Evolutionary conservation across 2,888 invertebrate genomes (phyloP), one percentile per base, ranked within the genome.

Genomic region (Monochamus alternatus): DNA sequence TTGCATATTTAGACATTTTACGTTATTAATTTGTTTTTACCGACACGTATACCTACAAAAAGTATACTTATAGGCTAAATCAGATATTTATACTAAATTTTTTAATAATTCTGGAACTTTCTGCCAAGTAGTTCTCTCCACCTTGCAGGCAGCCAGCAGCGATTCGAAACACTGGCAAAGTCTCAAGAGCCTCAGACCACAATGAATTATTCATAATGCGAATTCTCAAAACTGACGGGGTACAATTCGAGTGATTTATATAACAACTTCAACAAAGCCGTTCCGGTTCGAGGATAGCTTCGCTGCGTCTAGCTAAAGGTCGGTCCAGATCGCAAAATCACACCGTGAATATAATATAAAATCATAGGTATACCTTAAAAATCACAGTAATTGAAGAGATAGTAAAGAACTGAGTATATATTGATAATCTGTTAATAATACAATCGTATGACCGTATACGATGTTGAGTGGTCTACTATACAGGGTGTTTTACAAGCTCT

Each of bases 191-290:
- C 76, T 75, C 77, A 70, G 51, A 63, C 71, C 71, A 43, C 71
- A 47, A 71, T 73, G 81, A 82, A 83, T 83, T 80, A 83, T 83
- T 79, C 79, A 82, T 82, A 74, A 80, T 77, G 81, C 79, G 78
- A 79, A 77, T 79, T 81, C 79, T 78, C 80, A 79, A 79, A 80
- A 81, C 77, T 78, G 81, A 81, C 80, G 79, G 71, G 78, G 65
- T 72, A 74, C 78, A 79, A 82, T 81, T 82, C 77, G 64, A 75
- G 74, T 82, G 82, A 82, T 82, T 82, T 81, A 82, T 82, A 80
- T 71, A 51, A 71, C 72, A 60, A 74, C 68, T 67, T 64, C n/a
- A 60, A 74, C 63, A 60, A 68, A 67, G 63, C 68, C n/a, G 44
- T 12, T 32, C 30, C 3, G 51, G 58, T 22, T 55, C 52, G n/a